Evolutionary conservation across 2,797 vertebrate genomes (phyloP).

Genomic region (Eulemur rubriventer): DNA sequence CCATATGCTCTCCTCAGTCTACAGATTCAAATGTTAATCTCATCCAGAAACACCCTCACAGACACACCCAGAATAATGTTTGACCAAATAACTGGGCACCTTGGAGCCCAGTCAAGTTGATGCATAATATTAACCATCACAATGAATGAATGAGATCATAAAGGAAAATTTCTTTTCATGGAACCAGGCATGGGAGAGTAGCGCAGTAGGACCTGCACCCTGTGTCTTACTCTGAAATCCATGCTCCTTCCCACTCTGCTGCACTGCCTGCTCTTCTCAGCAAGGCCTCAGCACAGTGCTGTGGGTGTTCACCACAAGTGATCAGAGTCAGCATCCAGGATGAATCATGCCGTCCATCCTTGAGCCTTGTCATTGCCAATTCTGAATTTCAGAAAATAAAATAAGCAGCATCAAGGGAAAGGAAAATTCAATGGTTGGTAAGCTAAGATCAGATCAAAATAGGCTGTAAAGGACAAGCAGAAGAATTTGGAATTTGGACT

Average conservation of each 20-base stretch:
- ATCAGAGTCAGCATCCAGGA: not conserved
- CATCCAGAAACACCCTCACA: not conserved
- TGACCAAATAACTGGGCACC: not conserved
- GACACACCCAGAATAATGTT: not conserved
- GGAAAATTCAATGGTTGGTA: not conserved
- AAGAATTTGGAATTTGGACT: not conserved
- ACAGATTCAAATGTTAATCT: not conserved
- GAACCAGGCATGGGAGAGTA: not conserved
- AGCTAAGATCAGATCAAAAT: not conserved
- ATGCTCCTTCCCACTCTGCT: fast-evolving
- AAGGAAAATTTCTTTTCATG: not conserved
- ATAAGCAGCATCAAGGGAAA: not conserved
- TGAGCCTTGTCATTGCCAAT: not conserved
- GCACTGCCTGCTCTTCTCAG: not conserved
- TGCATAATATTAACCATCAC: not conserved
- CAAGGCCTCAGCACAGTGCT: not conserved
- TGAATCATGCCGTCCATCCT: too few relatives aligned
- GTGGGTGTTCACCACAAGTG: not conserved
- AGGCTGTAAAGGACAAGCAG: not conserved
- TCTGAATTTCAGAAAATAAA: not conserved
- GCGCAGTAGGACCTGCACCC: not conserved
- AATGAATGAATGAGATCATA: not conserved
- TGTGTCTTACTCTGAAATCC: not conserved
- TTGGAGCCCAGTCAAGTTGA: not conserved
- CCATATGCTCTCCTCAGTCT: not conserved